Evolutionary conservation across 2,797 vertebrate genomes (phyloP).

Genomic region (Chiloscyllium punctatum): DNA sequence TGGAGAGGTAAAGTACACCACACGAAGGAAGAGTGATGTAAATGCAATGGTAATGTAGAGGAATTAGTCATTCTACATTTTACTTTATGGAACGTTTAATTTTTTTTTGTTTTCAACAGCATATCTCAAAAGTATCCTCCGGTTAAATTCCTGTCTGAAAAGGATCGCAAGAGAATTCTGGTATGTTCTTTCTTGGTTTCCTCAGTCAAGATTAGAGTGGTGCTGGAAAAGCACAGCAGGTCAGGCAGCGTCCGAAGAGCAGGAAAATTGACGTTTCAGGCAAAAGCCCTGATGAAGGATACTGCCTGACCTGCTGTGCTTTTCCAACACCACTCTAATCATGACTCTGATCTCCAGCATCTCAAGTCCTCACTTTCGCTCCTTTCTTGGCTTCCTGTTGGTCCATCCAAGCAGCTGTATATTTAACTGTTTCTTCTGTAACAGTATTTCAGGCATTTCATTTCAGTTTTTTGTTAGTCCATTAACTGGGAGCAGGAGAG

Average conservation of each 20-base stretch:
- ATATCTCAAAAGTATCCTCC: constrained; percentile 96
- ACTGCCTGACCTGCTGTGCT: no score
- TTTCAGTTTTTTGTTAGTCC: neutral
- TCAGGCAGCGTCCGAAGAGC: no score
- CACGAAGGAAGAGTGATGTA: neutral
- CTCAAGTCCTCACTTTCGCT: no score
- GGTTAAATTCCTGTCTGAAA: constrained; percentile 96
- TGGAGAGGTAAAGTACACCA: neutral
- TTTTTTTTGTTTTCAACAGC: constrained; percentile 53
- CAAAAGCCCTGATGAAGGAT: no score
- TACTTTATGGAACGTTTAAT: neutral
- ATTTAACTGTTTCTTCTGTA: neutral
- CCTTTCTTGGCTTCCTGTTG: neutral
- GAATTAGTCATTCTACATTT: neutral
- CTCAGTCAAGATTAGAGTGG: neutral
- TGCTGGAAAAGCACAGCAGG: no score
- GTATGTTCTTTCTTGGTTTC: constrained; percentile 58
- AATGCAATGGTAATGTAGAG: neutral
- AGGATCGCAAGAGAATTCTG: constrained; percentile 96
- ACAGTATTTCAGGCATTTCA: neutral
- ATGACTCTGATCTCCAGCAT: no score
- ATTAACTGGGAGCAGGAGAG: neutral
- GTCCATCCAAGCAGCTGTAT: neutral
- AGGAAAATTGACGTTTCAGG: no score
- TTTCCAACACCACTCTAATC: no score